Evolutionary conservation across 2,888 invertebrate species (phyloP).

Genomic region (Coelopa pilipes): DNA sequence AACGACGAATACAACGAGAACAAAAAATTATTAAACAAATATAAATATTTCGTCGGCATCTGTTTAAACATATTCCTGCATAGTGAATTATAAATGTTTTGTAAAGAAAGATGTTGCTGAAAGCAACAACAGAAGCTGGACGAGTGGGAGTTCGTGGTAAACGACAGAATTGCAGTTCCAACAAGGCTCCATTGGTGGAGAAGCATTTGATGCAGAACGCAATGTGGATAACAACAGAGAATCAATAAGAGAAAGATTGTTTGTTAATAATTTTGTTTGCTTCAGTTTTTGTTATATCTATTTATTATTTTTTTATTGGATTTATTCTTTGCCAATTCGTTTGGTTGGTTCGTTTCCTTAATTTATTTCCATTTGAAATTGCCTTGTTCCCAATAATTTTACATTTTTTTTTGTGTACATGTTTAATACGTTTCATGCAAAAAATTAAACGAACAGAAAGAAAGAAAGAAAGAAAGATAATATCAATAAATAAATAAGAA

Average conservation of each 20-base stretch:
- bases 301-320: not conserved
- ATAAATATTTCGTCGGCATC: not conserved
- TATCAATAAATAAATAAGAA: conserved; percentile 35
- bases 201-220: not conserved
- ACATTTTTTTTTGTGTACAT: not conserved
- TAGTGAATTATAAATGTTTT: not conserved
- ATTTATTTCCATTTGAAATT: conserved; percentile 12
- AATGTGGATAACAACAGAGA: not conserved
- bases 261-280: conserved; percentile 1
- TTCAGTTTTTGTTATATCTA: not conserved
- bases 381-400: not conserved
- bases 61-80: not conserved
- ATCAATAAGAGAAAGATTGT: not conserved
- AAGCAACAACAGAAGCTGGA: not conserved
- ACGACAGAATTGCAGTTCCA: not conserved
- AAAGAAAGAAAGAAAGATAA: conserved; percentile 40
- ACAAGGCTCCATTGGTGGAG: not conserved
- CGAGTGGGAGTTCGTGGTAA: not conserved
- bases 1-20: not conserved
- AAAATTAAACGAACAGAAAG: conserved; percentile 26
- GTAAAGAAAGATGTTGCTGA: conserved; percentile 1
- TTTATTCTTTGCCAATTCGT: not conserved
- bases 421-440: not conserved
- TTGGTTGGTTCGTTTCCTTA: not conserved
- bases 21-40: not conserved